Conservation (phyloP, 2,888 invertebrate species). For the Suillia variegata region DNA sequence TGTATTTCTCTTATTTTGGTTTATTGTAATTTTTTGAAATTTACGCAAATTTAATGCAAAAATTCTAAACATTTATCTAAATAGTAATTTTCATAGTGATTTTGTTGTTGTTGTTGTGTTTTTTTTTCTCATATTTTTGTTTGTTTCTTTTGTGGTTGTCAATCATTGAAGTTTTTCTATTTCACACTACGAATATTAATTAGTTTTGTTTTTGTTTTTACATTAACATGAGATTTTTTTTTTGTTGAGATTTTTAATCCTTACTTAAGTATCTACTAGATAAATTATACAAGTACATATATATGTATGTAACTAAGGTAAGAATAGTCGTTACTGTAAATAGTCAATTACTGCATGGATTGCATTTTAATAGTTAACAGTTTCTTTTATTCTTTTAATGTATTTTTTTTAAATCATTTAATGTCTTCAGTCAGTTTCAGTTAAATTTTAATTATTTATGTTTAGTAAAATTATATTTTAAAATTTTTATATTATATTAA, state of each 20-base stretch:
- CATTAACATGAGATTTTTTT: no score
- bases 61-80: slow-evolving; percentile 24
- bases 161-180: not conserved
- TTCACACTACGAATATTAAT: no score
- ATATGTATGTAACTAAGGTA: no score
- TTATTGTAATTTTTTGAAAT: slow-evolving; percentile 8
- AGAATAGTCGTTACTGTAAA: no score
- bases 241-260: slow-evolving; percentile 23
- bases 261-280: slow-evolving; percentile 9
- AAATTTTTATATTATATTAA: no score
- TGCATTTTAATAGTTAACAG: not conserved
- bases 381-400: no score
- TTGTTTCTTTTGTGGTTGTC: slow-evolving; percentile 10
- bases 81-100: slow-evolving; percentile 46
- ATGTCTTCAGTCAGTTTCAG: not conserved
- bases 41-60: slow-evolving; percentile 11
- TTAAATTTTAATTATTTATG: not conserved
- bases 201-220: slow-evolving; percentile 21
- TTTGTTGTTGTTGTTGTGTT: slow-evolving; percentile 25
- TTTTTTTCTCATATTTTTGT: slow-evolving; percentile 7
- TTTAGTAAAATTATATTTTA: not conserved
- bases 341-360: not conserved
- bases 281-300: slow-evolving; percentile 11
- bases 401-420: no score
- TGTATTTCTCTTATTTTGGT: not conserved